Conservation (phyloP, 1,140 invertebrate species). For the Cepaea nemoralis region DNA sequence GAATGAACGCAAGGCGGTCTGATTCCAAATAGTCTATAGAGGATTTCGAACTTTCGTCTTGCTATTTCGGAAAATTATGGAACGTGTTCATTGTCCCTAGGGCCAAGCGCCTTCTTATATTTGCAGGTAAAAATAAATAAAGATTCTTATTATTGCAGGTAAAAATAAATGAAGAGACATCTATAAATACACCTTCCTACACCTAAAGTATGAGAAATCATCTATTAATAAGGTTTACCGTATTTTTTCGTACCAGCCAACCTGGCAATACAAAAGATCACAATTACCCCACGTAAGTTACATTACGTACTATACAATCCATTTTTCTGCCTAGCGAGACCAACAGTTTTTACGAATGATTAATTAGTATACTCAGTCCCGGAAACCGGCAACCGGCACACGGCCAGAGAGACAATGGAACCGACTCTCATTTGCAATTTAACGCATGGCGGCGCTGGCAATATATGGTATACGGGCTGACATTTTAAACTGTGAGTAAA, state of each 20-base stretch:
- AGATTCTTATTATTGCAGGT: too few relatives aligned
- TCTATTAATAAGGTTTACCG: too few relatives aligned
- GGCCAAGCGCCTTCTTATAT: too few relatives aligned
- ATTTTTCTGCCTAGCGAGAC: slow-evolving; percentile 17
- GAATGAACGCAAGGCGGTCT: too few relatives aligned
- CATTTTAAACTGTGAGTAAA: slow-evolving; percentile 9
- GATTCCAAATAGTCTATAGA: too few relatives aligned
- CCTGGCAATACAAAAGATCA: slow-evolving; percentile 15
- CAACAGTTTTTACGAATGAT: slow-evolving; percentile 24
- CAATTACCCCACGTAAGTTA: slow-evolving; percentile 6
- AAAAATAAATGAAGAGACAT: too few relatives aligned
- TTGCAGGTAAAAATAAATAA: too few relatives aligned
- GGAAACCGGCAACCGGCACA: slow-evolving; percentile 22
- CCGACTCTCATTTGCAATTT: slow-evolving; percentile 25
- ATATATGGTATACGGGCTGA: slow-evolving; percentile 18
- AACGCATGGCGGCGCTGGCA: slow-evolving; percentile 1
- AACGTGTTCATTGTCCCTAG: too few relatives aligned
- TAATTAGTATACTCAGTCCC: slow-evolving; percentile 25
- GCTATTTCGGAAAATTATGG: too few relatives aligned
- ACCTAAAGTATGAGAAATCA: too few relatives aligned
- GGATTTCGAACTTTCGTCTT: too few relatives aligned
- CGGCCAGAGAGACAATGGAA: slow-evolving; percentile 14
- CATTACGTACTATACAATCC: background rate
- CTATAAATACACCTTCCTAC: too few relatives aligned
- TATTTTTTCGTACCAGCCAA: background rate